Evolutionary conservation across 2,113 vertebrate genomes (phyloP), one percentile per base, ranked within the genome.

Genomic region (Phrynocephalus versicolor): DNA sequence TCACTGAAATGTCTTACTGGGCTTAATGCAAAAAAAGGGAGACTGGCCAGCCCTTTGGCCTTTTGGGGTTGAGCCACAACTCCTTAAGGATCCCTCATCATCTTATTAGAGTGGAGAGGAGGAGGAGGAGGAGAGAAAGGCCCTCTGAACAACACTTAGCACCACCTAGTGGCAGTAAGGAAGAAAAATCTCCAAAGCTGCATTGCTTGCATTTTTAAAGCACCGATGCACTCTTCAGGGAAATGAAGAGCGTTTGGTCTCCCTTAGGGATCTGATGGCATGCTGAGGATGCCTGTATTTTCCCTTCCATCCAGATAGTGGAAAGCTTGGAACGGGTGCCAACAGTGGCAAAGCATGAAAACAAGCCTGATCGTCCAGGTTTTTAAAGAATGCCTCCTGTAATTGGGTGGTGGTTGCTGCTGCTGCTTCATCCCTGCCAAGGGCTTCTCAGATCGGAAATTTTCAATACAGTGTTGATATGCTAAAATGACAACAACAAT

Each of bases 161-260:
- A 81, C 71, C 37, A 77, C 72, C 83, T 79, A 87, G 71, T 83
- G 87, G 87, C 30, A 35, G 83, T 81, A 80, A 58, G 33, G 51
- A 45, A 72, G 45, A 33, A 41, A 74, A 33, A 58, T 72, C 75
- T 76, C 15, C 37, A 74, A 70, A 82, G 16, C 37, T 2, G 1
- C 13, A 88, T 85, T 41, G 64, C 6, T 41, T 0, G 0, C 27
- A 57, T 80, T 3, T 74, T 3, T 73, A 14, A 82, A 86, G 2
- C 0, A 58, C 19, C 85, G 30, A 3, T 35, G 51, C 18, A 3
- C 18, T 45, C 85, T 89, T 76, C n/a, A 35, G 39, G 45, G 45
- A 82, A 45, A 10, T 76, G 6, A 51, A 51, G 45, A 51, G 5
- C 45, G 10, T 51, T 51, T 51, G 45, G 45, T 51, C 45, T 51